Base-by-base conservation (phyloP, 2,797 vertebrate species). In the Sciaenops ocellatus region DNA sequence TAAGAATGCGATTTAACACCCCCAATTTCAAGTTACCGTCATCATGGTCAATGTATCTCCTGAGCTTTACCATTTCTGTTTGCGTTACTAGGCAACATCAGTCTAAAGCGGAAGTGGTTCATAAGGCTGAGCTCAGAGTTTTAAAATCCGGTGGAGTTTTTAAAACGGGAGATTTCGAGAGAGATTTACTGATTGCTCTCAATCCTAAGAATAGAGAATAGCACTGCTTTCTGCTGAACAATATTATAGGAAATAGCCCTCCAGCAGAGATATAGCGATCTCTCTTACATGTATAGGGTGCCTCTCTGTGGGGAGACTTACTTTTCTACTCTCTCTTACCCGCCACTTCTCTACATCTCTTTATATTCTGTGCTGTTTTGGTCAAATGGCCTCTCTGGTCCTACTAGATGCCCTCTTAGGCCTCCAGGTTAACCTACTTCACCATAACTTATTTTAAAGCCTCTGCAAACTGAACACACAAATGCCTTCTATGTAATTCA, bases 241-340 rank as follows among this genome's bases (percentile, higher is more conserved):
- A 7, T 34, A 9, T 62, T 24, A 44, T 57, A 54, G 46, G 56
- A 63, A 38, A 30, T 57, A 44, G 30, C 51, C 68, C n/a, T 78
- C 24, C 34, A 52, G 57, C n/a, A 10, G 50, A 54, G 50, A 55
- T 22, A 47, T 50, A 15, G 3, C 3, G 2, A 48, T 38, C 47
- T 38, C 60, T 46, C 41, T 44, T 3, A 16, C 41, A 50, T 26
- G 20, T 3, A 20, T 41, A 57, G 17, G 20, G 12, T 13, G 10
- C 10, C 18, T 44, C 15, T 46, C 41, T 46, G 5, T 26, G 16
- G 5, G 42, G 41, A 46, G 30, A 38, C n/a, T 11, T 3, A 18
- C 55, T 38, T 28, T 38, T 5, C 10, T 11, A 5, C 28, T 56
- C 26, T 56, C 16, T 34, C 17, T 2, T 10, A 5, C 17, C 9